Evolutionary conservation across 2,888 invertebrate genomes (phyloP), one percentile per base, ranked within the genome.

Genomic region (Heliconius cydno): DNA sequence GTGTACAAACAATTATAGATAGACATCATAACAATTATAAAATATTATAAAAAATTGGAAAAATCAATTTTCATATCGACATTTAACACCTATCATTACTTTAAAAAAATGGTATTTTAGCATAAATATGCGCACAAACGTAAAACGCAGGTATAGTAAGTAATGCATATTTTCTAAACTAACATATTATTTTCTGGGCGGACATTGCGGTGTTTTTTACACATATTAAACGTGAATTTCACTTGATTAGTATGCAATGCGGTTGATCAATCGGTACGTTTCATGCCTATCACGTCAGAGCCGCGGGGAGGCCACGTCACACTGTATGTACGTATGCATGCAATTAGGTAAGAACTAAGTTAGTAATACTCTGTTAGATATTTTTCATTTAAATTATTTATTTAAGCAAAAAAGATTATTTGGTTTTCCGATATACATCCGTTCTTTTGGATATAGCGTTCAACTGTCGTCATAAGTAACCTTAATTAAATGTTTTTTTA

Each of bases 241-340:
- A 89, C 94, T 87, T 87, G 80, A 87, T 94, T 89, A 86, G 85
- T 88, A 94, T 94, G 88, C 93, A 87, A 86, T 84, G 79, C 70
- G 65, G 67, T 41, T 70, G 66, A 71, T 79, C 70, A 67, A 65
- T 81, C 19, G 38, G 30, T 72, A 60, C 46, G 68, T 81, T 84
- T 86, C 85, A 88, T 90, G 89, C 87, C 84, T 85, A 87, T 85
- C 90, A 88, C 88, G 88, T 87, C 86, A 88, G 85, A 82, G 84
- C 83, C 85, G 85, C 86, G 78, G 82, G 78, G 85, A 83, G 79
- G 83, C 86, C 80, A 86, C 87, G 87, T 87, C 87, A 88, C 83
- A 86, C 13, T 30, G 52, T 71, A 84, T 60, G 60, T 60, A 60
- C 28, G 66, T 79, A 85, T 82, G 79, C 76, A 80, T 76, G 30